Evolutionary conservation across 2,797 vertebrate genomes (phyloP).

Genomic region (Limosa lapponica): DNA sequence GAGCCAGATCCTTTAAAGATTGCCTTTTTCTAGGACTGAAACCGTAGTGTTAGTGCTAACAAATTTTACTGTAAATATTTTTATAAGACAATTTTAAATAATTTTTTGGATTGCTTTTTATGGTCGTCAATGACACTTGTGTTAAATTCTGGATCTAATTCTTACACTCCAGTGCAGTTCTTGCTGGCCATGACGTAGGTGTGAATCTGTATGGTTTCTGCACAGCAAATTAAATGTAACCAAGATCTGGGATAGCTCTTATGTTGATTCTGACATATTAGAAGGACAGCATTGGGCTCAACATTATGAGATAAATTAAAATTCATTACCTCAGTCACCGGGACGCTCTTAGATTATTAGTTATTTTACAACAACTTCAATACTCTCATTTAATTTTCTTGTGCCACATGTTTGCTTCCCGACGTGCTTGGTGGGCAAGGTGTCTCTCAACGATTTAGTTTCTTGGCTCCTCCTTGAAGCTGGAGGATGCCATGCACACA

Average conservation of each 20-base stretch:
- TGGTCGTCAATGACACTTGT: constrained; percentile 37
- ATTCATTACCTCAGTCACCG: constrained; percentile 39
- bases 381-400: background rate
- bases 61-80: constrained; percentile 80
- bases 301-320: background rate
- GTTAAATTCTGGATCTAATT: constrained; percentile 14
- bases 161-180: background rate
- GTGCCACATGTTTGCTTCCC: background rate
- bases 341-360: background rate
- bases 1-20: constrained; percentile 79
- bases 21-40: constrained; percentile 81
- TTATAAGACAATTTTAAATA: constrained; percentile 77
- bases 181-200: background rate
- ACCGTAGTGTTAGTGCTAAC: constrained; percentile 69
- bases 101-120: constrained; percentile 75
- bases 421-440: background rate
- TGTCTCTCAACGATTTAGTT: background rate
- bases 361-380: background rate
- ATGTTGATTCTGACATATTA: background rate
- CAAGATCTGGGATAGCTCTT: background rate
- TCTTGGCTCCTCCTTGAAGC: background rate
- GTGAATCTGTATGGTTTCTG: constrained; percentile 4
- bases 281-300: constrained; percentile 8
- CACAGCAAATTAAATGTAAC: background rate
- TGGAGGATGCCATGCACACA: background rate